These are phyloP conservation scores for Anadara kagoshimensis DNA, from an alignment of 1,140 invertebrate species.

Conservation along the genomic window DNA sequence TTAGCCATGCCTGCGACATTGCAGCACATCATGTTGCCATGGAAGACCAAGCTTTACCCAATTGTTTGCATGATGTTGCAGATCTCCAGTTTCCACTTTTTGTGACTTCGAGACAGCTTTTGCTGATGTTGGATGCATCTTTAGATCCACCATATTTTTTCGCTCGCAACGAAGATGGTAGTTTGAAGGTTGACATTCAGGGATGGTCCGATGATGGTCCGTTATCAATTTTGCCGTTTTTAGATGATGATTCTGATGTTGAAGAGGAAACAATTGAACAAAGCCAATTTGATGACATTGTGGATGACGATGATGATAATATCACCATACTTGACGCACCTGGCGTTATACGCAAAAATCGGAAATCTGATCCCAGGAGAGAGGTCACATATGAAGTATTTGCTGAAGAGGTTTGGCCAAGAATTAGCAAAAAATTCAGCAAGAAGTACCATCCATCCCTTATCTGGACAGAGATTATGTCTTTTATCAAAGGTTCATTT, in stretches of 20 bases:
- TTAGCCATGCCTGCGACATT: constrained; percentile 52
- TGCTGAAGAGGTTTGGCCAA: constrained; percentile 60
- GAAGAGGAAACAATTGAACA: constrained; percentile 32
- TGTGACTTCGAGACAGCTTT: constrained; percentile 56
- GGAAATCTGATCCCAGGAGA: constrained; percentile 41
- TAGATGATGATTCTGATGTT: constrained; percentile 43
- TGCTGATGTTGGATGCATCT: constrained; percentile 62
- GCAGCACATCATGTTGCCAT: constrained; percentile 36
- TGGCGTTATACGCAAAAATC: neutral
- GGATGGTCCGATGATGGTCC: constrained; percentile 60
- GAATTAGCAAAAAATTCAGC: constrained; percentile 52
- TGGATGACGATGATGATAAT: constrained; percentile 25
- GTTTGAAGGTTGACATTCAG: constrained; percentile 45
- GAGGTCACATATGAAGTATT: constrained; percentile 68
- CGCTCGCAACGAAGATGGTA: constrained; percentile 54
- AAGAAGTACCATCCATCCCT: constrained; percentile 58
- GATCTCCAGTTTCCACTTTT: constrained; percentile 58
- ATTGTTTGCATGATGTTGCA: constrained; percentile 50
- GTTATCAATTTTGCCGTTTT: constrained; percentile 48
- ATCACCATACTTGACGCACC: too few species aligned
- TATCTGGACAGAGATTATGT: constrained; percentile 67
- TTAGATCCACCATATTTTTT: constrained; percentile 54
- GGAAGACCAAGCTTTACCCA: constrained; percentile 46
- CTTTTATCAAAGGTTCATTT: constrained; percentile 67
- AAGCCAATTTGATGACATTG: constrained; percentile 22